These are phyloP conservation scores for Clanis bilineata DNA, from an alignment of 2,888 invertebrate genomes.

Conservation along the genomic window DNA sequence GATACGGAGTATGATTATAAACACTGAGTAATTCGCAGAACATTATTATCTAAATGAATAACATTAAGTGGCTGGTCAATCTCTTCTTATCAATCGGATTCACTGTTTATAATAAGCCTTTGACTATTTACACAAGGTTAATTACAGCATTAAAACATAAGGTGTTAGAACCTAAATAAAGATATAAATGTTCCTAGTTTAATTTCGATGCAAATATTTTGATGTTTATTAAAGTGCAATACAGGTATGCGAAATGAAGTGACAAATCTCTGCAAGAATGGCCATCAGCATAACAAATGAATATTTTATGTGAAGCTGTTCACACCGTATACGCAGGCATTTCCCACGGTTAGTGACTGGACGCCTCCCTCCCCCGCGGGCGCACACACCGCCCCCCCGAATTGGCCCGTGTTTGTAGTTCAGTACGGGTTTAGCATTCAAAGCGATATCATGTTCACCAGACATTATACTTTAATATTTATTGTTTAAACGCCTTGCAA, in stretches of 20 bases:
- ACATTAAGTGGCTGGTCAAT: slow-evolving; percentile 52
- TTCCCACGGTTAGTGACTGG: slow-evolving; percentile 73
- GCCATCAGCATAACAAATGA: slow-evolving; percentile 65
- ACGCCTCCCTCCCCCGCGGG: slow-evolving; percentile 46
- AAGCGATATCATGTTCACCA: slow-evolving; percentile 69
- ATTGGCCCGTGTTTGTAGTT: slow-evolving; percentile 67
- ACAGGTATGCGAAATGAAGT: slow-evolving; percentile 26
- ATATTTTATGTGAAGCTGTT: slow-evolving; percentile 57
- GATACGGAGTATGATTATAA: slow-evolving; percentile 73
- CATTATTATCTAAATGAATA: slow-evolving; percentile 78
- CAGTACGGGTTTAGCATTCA: slow-evolving; percentile 78
- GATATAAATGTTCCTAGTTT: no score
- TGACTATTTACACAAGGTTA: not conserved
- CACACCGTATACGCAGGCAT: slow-evolving; percentile 64
- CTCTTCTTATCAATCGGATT: slow-evolving; percentile 12
- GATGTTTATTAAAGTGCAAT: not conserved
- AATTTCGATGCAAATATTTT: slow-evolving; percentile 9
- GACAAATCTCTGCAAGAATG: slow-evolving; percentile 45
- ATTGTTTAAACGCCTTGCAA: slow-evolving; percentile 9
- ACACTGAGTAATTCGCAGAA: slow-evolving; percentile 78
- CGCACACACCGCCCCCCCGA: slow-evolving; percentile 46
- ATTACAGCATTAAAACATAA: not conserved
- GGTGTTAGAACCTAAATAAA: not conserved
- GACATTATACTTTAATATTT: slow-evolving; percentile 76
- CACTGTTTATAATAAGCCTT: not conserved